These are phyloP conservation scores for Glossophaga mutica DNA, from an alignment of 2,797 vertebrate species.

Conservation along the genomic window DNA sequence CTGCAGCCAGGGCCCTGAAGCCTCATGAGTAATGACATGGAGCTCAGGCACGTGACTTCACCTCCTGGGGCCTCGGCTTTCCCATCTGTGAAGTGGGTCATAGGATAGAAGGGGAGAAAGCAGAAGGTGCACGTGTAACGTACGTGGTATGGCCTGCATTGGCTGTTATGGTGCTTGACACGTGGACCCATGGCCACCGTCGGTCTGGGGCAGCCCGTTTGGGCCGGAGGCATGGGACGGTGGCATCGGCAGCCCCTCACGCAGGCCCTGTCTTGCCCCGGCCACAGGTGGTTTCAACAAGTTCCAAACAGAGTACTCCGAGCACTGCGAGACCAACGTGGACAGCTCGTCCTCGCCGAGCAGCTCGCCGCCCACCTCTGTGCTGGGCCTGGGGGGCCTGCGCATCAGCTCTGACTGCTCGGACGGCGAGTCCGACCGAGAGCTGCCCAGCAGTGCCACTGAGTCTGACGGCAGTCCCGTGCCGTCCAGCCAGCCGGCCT, in stretches of 20 bases:
- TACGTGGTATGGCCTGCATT: neutral
- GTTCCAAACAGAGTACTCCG: conserved; percentile 95
- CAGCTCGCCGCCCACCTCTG: conserved; percentile 91
- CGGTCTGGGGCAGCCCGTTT: neutral
- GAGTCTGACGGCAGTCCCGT: conserved; percentile 96
- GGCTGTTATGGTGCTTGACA: neutral
- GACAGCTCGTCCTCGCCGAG: conserved; percentile 91
- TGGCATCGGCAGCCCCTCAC: neutral
- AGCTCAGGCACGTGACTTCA: neutral
- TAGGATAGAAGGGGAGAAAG: neutral
- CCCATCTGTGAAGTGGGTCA: neutral
- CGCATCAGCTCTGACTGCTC: conserved; percentile 97
- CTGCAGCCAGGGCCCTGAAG: neutral
- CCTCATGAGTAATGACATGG: no score
- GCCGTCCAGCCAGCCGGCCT: conserved; percentile 95
- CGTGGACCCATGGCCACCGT: neutral
- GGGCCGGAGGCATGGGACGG: neutral
- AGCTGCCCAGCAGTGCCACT: conserved; percentile 93
- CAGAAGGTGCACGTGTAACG: neutral
- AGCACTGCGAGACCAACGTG: conserved; percentile 96
- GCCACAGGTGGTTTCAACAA: conserved; percentile 93
- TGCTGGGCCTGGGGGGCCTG: conserved; percentile 94
- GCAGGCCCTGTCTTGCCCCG: neutral
- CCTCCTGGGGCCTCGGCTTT: neutral
- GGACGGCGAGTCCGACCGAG: conserved; percentile 94